Percentiles rank a stretch among this genome's conserved stretches.
These are phyloP conservation scores for Glaucidium brasilianum DNA, from an alignment of 2,113 vertebrate genomes.

Conservation along the genomic window DNA sequence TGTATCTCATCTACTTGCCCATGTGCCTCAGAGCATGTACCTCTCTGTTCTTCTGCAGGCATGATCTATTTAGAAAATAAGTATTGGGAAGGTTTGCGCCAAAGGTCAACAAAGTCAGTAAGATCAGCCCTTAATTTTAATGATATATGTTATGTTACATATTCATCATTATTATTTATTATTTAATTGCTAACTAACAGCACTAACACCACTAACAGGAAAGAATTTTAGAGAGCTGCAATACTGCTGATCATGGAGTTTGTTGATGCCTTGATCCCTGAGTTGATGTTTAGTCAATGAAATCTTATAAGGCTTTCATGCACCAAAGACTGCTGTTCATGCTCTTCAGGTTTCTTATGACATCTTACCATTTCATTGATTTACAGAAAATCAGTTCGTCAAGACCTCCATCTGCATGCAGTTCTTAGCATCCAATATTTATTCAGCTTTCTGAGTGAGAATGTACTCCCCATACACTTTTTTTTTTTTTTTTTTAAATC, in stretches of 20 bases:
- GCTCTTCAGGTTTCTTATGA: neutral
- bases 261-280: neutral
- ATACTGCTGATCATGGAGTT: neutral
- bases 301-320: neutral
- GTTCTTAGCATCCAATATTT: neutral
- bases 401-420: neutral
- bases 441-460: neutral
- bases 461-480: neutral
- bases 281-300: slow-evolving; percentile 5
- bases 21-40: neutral
- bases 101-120: neutral
- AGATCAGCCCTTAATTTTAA: neutral
- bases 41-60: neutral
- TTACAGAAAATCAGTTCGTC: neutral
- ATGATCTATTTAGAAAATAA: neutral
- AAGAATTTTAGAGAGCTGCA: neutral
- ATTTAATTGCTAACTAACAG: neutral
- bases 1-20: neutral
- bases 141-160: neutral
- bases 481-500: neutral
- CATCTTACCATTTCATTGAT: neutral
- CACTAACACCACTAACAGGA: neutral
- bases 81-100: neutral
- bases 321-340: neutral
- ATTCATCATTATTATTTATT: neutral